Evolutionary conservation across 2,113 vertebrate genomes (phyloP).

Genomic region (Dicrurus megarhynchus): DNA sequence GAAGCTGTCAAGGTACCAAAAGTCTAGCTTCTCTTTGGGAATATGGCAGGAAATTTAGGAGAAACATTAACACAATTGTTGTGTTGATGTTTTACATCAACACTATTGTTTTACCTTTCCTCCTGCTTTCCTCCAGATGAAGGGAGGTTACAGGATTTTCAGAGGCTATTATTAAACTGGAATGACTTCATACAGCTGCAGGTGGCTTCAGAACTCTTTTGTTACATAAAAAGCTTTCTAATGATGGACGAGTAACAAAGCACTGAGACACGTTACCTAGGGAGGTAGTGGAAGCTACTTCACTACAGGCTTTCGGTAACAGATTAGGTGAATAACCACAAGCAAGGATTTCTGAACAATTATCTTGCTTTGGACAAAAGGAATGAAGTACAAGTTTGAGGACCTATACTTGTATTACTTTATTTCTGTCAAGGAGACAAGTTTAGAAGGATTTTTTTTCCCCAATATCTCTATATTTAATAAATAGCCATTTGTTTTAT

Average conservation of each 20-base stretch:
- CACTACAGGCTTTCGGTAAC: background rate
- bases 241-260: background rate
- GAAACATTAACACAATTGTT: background rate
- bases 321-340: background rate
- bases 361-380: background rate
- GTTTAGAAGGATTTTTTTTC: background rate
- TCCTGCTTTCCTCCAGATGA: constrained; percentile 23
- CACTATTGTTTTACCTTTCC: constrained; percentile 47
- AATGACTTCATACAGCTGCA: constrained; percentile 6
- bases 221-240: background rate
- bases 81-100: background rate
- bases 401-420: background rate
- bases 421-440: background rate
- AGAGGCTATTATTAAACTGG: background rate
- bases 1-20: background rate
- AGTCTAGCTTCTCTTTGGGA: background rate
- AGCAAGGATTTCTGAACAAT: background rate
- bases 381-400: background rate
- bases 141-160: background rate
- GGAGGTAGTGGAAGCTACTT: background rate
- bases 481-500: background rate
- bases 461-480: background rate
- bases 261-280: background rate
- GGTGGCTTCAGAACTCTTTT: background rate
- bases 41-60: background rate